A percentile compares a stretch with the other conserved stretches of the same genome.
phyloP scores from a whole-genome alignment of 2,888 invertebrate genomes.

The Ichneumoninae sp. region DNA sequence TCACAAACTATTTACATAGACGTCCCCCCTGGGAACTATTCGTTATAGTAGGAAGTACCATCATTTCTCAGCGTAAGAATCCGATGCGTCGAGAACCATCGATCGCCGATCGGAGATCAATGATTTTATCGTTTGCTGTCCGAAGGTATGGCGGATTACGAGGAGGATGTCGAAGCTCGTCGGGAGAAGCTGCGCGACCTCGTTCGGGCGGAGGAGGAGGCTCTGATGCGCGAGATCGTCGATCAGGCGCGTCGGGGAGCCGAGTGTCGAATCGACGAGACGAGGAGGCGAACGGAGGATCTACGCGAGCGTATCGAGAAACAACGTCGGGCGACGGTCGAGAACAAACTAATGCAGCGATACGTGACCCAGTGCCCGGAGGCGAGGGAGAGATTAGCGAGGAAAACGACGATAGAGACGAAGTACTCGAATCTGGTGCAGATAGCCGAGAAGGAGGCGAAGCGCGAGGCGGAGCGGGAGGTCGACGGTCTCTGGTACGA shows the following conservation, averaged over 20 bases:
- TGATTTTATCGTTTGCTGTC: slow-evolving; percentile 31
- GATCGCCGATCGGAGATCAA: slow-evolving; percentile 14
- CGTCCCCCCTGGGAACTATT: no score
- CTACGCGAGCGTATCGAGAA: slow-evolving; percentile 85
- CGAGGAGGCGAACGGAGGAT: slow-evolving; percentile 84
- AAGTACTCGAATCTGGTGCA: slow-evolving; percentile 87
- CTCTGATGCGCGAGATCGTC: slow-evolving; percentile 85
- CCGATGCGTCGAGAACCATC: slow-evolving; percentile 6
- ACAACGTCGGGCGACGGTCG: slow-evolving; percentile 85
- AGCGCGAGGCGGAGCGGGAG: slow-evolving; percentile 85
- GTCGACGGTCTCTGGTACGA: slow-evolving; percentile 87
- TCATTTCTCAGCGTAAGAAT: not conserved
- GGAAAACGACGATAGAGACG: slow-evolving; percentile 85
- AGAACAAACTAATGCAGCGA: slow-evolving; percentile 84
- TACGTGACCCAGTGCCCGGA: slow-evolving; percentile 84
- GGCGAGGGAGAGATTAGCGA: slow-evolving; percentile 84
- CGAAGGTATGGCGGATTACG: slow-evolving; percentile 84
- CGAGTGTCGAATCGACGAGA: slow-evolving; percentile 85
- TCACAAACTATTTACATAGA: no score
- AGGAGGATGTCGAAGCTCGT: slow-evolving; percentile 84
- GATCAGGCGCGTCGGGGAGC: slow-evolving; percentile 85
- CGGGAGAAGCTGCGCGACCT: slow-evolving; percentile 81
- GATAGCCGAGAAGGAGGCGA: slow-evolving; percentile 87
- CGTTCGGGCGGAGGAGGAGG: slow-evolving; percentile 85
- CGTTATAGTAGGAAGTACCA: no score